Evolutionary conservation across 2,113 vertebrate species (phyloP).

Genomic region (Alexandromys fortis): DNA sequence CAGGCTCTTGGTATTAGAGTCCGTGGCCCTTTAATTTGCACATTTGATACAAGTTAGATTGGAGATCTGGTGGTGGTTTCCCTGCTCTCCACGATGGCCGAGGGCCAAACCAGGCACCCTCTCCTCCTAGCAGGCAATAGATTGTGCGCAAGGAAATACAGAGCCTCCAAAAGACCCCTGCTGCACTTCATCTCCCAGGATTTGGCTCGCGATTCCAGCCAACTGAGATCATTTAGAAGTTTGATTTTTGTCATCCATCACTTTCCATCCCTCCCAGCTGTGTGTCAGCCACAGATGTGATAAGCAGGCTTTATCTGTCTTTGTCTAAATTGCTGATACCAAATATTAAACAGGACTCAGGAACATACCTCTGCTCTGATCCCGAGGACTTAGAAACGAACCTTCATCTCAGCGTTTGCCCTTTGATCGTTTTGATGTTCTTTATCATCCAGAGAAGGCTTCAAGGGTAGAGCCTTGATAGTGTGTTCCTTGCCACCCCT

Average conservation of each 20-base stretch:
- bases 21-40: neutral
- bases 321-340: conserved; percentile 64
- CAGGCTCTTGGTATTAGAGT: neutral
- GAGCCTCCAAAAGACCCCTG: conserved; percentile 40
- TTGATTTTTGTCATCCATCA: conserved; percentile 79
- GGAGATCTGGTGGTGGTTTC: neutral
- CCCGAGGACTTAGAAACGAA: neutral
- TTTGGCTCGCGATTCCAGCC: conserved; percentile 71
- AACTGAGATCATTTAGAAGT: conserved; percentile 79
- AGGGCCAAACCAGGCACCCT: neutral
- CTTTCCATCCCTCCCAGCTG: conserved; percentile 76
- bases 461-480: neutral
- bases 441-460: neutral
- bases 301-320: conserved; percentile 70
- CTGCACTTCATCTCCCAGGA: conserved; percentile 64
- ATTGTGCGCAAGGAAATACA: conserved; percentile 5
- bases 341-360: conserved; percentile 68
- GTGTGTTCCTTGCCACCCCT: neutral
- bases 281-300: conserved; percentile 69
- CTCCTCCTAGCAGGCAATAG: neutral
- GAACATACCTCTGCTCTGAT: neutral
- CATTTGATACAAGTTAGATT: neutral
- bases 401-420: neutral
- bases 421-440: neutral
- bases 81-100: neutral